phyloP scores from a whole-genome alignment of 2,113 vertebrate species.

The Oreochromis aureus region DNA sequence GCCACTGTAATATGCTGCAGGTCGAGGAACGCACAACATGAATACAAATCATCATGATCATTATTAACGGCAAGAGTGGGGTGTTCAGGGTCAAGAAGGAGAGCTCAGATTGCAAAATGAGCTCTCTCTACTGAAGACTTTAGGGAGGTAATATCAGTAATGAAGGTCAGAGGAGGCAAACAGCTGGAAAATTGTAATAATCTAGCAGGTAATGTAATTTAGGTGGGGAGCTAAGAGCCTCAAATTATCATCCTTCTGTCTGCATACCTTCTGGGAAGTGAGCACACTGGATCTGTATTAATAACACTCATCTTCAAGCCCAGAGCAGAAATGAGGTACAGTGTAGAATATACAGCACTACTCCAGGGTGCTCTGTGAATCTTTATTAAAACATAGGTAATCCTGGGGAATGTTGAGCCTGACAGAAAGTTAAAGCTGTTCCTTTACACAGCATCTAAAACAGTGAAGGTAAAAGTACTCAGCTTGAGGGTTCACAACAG shows the following conservation, averaged over 20 bases:
- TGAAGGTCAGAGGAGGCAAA: conserved; percentile 59
- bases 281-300: not conserved
- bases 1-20: not conserved
- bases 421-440: not conserved
- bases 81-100: conserved; percentile 39
- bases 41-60: conserved; percentile 34
- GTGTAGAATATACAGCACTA: not conserved
- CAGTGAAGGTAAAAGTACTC: not conserved
- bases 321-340: not conserved
- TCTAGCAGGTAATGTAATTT: conserved; percentile 63
- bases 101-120: conserved; percentile 32
- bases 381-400: not conserved
- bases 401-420: not conserved
- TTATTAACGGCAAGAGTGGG: conserved; percentile 29
- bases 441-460: not conserved
- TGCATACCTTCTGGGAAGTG: not conserved
- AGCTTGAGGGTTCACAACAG: not conserved
- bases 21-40: not conserved
- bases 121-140: conserved; percentile 27
- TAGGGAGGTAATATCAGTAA: conserved; percentile 33
- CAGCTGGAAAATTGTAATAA: conserved; percentile 61
- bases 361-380: not conserved
- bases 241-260: conserved; percentile 31
- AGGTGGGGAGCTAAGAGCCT: conserved; percentile 34
- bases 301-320: not conserved